Conservation (phyloP, 2,888 invertebrate genomes). For the Hemithea aestivaria region DNA sequence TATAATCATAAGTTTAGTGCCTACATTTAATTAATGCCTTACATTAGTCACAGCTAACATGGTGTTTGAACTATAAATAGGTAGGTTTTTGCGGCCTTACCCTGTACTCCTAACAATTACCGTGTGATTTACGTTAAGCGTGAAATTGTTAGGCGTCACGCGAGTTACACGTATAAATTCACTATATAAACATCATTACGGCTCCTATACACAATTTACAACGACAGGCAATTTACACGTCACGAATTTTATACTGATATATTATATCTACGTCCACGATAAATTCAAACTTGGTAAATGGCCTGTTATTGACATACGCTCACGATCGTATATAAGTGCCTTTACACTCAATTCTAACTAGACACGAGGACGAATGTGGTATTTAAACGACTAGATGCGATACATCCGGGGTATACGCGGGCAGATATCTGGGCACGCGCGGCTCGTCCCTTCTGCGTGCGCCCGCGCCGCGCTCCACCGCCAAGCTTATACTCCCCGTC, state of each 20-base stretch:
- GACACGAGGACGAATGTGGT: constrained; percentile 17
- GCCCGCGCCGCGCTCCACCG: constrained; percentile 83
- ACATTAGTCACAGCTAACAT: constrained; percentile 38
- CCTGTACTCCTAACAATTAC: constrained; percentile 29
- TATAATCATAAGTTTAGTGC: constrained; percentile 24
- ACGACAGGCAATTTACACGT: no score
- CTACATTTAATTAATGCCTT: constrained; percentile 16
- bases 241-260: no score
- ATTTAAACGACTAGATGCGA: constrained; percentile 87
- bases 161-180: constrained; percentile 11
- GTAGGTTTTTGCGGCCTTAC: constrained; percentile 26
- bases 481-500: constrained; percentile 88
- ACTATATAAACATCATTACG: no score
- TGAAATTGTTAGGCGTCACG: constrained; percentile 18
- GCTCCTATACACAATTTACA: no score
- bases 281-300: no score
- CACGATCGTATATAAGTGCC: no score
- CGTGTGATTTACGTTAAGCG: constrained; percentile 6
- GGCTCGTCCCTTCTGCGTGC: constrained; percentile 82
- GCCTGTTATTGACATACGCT: no score
- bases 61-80: constrained; percentile 27
- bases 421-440: constrained; percentile 83
- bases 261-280: no score
- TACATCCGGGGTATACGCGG: constrained; percentile 88
- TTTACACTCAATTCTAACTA: constrained; percentile 10